phyloP scores from a whole-genome alignment of 2,888 invertebrate genomes.

The Agrotis ipsilon region DNA sequence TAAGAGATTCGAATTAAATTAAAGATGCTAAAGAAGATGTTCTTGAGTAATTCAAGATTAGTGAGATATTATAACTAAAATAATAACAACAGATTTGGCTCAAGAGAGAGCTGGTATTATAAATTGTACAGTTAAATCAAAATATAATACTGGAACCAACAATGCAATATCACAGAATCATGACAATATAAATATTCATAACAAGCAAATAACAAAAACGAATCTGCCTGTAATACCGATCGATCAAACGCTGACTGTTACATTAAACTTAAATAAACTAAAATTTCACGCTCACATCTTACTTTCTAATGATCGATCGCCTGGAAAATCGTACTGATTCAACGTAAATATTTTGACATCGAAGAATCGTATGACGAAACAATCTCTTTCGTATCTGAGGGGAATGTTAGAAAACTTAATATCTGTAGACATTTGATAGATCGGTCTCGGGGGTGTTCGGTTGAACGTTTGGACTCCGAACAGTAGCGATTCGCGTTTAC shows the following conservation, averaged over 20 bases:
- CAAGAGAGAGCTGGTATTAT: constrained; percentile 2
- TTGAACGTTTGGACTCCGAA: constrained; percentile 63
- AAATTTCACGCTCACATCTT: constrained; percentile 84
- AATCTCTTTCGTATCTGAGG: constrained; percentile 84
- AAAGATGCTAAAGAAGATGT: background rate
- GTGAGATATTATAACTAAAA: no score
- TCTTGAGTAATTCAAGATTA: no score
- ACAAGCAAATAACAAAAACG: constrained; percentile 57
- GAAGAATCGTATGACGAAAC: constrained; percentile 88
- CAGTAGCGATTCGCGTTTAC: constrained; percentile 76
- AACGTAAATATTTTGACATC: constrained; percentile 89
- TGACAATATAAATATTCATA: constrained; percentile 51
- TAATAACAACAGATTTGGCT: background rate
- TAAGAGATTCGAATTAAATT: no score
- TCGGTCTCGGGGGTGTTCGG: constrained; percentile 83
- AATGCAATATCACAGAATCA: constrained; percentile 40
- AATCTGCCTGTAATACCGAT: constrained; percentile 61
- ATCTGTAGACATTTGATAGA: constrained; percentile 86
- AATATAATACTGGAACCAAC: constrained; percentile 19
- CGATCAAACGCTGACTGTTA: constrained; percentile 67
- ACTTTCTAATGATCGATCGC: constrained; percentile 87
- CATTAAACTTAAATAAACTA: constrained; percentile 82
- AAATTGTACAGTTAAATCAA: background rate
- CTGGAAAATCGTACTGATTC: constrained; percentile 85
- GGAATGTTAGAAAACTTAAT: constrained; percentile 83